Evolutionary conservation across 2,888 invertebrate species (phyloP).

Genomic region (Stenodema calcarata): DNA sequence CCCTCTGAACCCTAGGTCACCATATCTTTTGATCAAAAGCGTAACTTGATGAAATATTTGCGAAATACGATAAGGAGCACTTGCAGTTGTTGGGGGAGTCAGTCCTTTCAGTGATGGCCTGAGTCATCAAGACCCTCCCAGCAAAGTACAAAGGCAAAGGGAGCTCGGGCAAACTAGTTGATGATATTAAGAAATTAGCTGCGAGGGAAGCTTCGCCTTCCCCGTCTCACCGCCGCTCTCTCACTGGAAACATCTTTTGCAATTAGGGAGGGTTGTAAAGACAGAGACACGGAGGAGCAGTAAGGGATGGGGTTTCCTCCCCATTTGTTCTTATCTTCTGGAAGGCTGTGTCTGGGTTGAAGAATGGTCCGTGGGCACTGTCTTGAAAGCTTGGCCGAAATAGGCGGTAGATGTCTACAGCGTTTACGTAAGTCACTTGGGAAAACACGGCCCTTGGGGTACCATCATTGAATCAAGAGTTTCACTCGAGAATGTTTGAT

Average conservation of each 20-base stretch:
- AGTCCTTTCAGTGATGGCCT: not conserved
- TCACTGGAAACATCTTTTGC: conserved; percentile 17
- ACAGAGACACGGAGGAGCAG: not conserved
- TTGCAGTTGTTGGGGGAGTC: not conserved
- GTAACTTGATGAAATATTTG: not conserved
- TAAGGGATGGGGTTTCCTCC: not conserved
- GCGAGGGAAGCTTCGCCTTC: not conserved
- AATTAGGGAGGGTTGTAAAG: conserved; percentile 11
- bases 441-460: not conserved
- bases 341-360: not conserved
- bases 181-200: conserved; percentile 34
- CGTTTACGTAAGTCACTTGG: not conserved
- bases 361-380: not conserved
- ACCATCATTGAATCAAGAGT: too few relatives aligned
- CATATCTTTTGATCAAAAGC: not conserved
- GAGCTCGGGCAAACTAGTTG: conserved; percentile 5
- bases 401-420: not conserved
- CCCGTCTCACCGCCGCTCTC: not conserved
- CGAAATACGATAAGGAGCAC: not conserved
- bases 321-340: conserved; percentile 17
- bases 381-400: not conserved
- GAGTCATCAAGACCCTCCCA: not conserved
- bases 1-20: not conserved
- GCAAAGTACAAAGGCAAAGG: not conserved
- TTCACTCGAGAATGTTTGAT: too few relatives aligned